Conservation (phyloP, 2,797 vertebrate species). For the Erpetoichthys calabaricus region DNA sequence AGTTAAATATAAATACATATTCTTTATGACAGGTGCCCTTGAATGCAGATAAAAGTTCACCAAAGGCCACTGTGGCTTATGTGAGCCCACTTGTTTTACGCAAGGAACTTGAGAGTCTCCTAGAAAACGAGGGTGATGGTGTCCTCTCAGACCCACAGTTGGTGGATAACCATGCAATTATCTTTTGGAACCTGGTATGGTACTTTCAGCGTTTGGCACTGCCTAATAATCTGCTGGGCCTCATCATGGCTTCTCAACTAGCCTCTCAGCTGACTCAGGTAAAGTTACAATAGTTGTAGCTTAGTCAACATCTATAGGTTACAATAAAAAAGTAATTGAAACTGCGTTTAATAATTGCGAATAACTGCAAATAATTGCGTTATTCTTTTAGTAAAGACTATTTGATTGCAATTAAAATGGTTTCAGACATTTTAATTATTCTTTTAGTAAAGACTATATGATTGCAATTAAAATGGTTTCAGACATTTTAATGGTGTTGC, state of each 20-base stretch:
- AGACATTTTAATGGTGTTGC: no score
- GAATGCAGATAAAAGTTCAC: slow-evolving; percentile 22
- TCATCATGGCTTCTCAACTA: slow-evolving; percentile 55
- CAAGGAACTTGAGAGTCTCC: slow-evolving; percentile 80
- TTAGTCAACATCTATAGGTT: neutral
- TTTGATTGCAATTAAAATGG: no score
- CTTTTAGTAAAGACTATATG: no score
- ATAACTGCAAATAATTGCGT: no score
- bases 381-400: no score
- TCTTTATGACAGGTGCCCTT: slow-evolving; percentile 19
- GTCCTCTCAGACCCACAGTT: slow-evolving; percentile 68
- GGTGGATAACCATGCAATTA: slow-evolving; percentile 76
- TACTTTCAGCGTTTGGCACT: slow-evolving; percentile 73
- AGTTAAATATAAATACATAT: no score
- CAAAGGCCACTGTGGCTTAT: slow-evolving; percentile 66
- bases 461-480: no score
- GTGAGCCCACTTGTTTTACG: slow-evolving; percentile 80
- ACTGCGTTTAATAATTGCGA: no score
- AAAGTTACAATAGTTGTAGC: neutral
- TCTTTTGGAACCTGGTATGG: slow-evolving; percentile 93
- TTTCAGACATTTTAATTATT: no score
- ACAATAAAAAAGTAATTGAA: no score
- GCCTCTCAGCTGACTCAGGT: slow-evolving; percentile 25
- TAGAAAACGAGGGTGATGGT: slow-evolving; percentile 82
- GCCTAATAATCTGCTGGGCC: slow-evolving; percentile 64